Base-by-base conservation (phyloP, 2,113 vertebrate species). In the Microcebus lehilahytsara region DNA sequence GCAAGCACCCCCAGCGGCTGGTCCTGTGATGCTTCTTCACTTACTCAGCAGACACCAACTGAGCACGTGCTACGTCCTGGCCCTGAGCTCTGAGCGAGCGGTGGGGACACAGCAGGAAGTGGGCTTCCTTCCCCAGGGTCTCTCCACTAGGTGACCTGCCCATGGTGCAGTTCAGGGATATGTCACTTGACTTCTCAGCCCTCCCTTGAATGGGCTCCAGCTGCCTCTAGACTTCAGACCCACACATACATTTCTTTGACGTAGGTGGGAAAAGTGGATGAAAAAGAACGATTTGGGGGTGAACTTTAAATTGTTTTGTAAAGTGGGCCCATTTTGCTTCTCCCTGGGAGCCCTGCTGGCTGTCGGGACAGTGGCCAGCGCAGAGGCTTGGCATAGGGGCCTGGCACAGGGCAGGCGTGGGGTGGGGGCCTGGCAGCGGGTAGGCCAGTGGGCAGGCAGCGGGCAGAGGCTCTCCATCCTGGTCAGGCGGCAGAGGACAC, bases 331-430 rank as follows among this genome's bases (percentile, higher is more conserved):
- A 0, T 72, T 58, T 81, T 62, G 64, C 40, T 88, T 58, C 64
- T 71, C n/a, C 40, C 64, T 83, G 14, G 34, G 30, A 88, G 53
- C n/a, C 42, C 17, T 1, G 0, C 56, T 25, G 80, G 40, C 72
- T 67, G 32, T 89, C 27, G n/a, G 20, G 20, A 69, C 53, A 3
- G 11, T 17, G 58, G 81, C 89, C 72, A 9, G 51, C 66, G 10
- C 42, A 30, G 23, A n/a, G 58, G 72, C 83, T 96, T 93, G 89
- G 79, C 74, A 22, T 27, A 25, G 23, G 77, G 71, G 81, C 81
- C 96, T 93, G 88, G 81, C 71, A 9, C 71, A 53, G 42, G 75
- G 79, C 92, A 66, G 95, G 95, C 80, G 79, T 4, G 2, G 37
- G 42, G 23, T 0, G 25, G 67, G 78, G 78, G 49, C n/a, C 42